Percentiles rank a stretch among this genome's conserved stretches.
Evolutionary conservation across 2,888 invertebrate genomes (phyloP).

Genomic region (Chloromyia formosa): DNA sequence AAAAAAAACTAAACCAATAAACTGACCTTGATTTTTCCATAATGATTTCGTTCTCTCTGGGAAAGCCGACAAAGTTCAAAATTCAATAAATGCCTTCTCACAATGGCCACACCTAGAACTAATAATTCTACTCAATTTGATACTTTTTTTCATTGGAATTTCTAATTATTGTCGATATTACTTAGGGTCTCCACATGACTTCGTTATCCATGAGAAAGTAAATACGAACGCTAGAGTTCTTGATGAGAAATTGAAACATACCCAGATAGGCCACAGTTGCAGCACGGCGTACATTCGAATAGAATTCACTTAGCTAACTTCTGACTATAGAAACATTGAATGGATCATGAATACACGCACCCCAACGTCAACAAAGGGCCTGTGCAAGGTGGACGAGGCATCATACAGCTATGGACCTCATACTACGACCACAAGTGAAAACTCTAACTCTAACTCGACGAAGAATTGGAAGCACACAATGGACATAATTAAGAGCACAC

Average conservation of each 20-base stretch:
- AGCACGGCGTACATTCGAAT: conserved; percentile 28
- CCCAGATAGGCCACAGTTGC: conserved; percentile 3
- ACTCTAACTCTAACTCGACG: conserved; percentile 1
- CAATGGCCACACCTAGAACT: too few relatives aligned
- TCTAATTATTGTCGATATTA: conserved; percentile 40
- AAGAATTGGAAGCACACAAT: conserved; percentile 34
- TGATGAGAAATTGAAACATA: conserved; percentile 44
- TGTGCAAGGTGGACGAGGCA: conserved; percentile 1
- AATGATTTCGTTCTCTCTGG: too few relatives aligned
- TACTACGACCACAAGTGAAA: conserved; percentile 3
- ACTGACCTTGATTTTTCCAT: too few relatives aligned
- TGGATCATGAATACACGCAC: conserved; percentile 29
- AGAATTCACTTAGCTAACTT: conserved; percentile 39
- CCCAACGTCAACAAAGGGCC: background rate
- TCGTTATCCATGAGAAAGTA: conserved; percentile 42
- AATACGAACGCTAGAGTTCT: conserved; percentile 36
- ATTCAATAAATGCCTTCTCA: background rate
- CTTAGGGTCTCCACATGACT: conserved; percentile 28
- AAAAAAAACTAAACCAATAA: too few relatives aligned
- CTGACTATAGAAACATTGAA: conserved; percentile 3
- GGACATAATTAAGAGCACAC: conserved; percentile 42
- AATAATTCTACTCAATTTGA: conserved; percentile 23
- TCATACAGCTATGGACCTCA: background rate
- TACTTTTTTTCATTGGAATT: conserved; percentile 36
- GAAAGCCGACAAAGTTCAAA: background rate